Evolutionary conservation across 2,888 invertebrate species (phyloP).

Genomic region (Tridacna crocea): DNA sequence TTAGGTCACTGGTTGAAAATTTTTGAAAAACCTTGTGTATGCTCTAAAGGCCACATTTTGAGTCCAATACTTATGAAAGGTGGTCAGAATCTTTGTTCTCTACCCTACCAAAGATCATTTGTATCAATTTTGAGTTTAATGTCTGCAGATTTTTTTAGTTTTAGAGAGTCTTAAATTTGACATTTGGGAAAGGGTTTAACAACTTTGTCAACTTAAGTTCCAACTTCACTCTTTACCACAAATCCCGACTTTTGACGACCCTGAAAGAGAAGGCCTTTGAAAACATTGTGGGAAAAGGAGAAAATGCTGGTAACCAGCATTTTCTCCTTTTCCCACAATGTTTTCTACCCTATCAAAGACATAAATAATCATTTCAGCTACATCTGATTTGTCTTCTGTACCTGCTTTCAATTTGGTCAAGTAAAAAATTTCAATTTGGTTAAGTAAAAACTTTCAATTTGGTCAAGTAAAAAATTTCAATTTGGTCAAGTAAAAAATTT

Average conservation of each 20-base stretch:
- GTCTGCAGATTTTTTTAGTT: too few relatives aligned
- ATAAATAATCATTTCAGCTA: neutral
- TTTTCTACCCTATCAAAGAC: neutral
- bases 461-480: neutral
- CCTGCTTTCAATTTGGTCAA: neutral
- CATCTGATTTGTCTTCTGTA: neutral
- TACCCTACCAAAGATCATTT: too few relatives aligned
- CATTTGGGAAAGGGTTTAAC: too few relatives aligned
- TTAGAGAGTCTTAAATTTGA: too few relatives aligned
- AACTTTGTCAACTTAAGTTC: too few relatives aligned
- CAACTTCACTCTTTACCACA: too few relatives aligned
- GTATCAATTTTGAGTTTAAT: too few relatives aligned
- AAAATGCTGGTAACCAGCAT: constrained; percentile 4
- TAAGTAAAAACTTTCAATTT: neutral
- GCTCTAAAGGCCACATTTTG: too few relatives aligned
- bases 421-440: neutral
- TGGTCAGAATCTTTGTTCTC: too few relatives aligned
- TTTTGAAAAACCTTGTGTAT: too few relatives aligned
- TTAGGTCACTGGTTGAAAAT: too few relatives aligned
- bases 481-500: neutral
- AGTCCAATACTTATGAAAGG: too few relatives aligned
- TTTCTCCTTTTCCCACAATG: neutral
- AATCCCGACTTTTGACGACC: neutral
- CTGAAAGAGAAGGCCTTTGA: neutral
- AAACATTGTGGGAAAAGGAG: constrained; percentile 9